Evolutionary conservation across 2,888 invertebrate genomes (phyloP).

Genomic region (Eupeodes luniger): DNA sequence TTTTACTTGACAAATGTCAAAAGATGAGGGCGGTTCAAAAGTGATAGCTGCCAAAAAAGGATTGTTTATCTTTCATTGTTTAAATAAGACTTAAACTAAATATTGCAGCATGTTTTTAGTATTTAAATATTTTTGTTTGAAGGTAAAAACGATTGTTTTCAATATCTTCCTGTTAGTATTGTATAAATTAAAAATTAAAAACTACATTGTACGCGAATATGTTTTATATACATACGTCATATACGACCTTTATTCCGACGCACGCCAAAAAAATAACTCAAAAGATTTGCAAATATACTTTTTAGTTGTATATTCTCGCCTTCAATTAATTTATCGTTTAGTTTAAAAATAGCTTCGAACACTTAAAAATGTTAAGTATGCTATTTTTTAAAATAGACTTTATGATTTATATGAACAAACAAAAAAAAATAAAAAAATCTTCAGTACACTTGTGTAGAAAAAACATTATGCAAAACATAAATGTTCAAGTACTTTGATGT

Average conservation of each 20-base stretch:
- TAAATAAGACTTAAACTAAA: too few relatives aligned
- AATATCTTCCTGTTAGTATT: too few relatives aligned
- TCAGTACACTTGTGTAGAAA: neutral
- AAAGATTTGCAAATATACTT: constrained; percentile 7
- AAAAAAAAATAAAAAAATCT: neutral
- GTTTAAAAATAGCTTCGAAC: neutral
- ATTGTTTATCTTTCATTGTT: too few relatives aligned
- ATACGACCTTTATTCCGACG: constrained; percentile 1
- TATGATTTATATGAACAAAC: neutral
- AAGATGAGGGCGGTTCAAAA: too few relatives aligned
- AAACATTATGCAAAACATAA: neutral
- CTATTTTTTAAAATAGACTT: neutral
- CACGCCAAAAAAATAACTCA: neutral
- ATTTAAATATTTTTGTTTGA: too few relatives aligned
- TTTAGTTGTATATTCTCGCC: neutral
- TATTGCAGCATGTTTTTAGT: too few relatives aligned
- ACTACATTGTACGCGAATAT: neutral
- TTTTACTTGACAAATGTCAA: too few relatives aligned
- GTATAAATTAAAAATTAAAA: neutral
- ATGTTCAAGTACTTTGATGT: neutral
- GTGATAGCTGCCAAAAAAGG: too few relatives aligned
- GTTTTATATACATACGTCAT: neutral
- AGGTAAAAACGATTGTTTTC: too few relatives aligned
- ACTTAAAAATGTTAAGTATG: neutral
- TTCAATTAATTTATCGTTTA: constrained; percentile 16